Conservation (phyloP, 2,888 invertebrate genomes). For the Cacoxenus indagator region DNA sequence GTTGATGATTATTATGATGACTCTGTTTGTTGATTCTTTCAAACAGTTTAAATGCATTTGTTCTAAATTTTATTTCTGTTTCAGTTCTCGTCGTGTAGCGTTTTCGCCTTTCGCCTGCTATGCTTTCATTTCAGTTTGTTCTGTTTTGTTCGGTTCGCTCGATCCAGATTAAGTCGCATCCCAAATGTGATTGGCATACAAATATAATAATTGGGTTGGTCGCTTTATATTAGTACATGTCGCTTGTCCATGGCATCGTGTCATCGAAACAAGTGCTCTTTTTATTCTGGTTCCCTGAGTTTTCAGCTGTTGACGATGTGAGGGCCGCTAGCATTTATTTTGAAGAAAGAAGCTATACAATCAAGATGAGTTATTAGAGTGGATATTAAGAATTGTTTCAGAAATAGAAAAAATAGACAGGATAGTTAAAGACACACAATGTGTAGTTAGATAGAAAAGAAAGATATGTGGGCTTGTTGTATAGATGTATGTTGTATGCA, state of each 20-base stretch:
- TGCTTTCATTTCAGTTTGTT: conserved; percentile 1
- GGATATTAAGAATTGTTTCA: too few species aligned
- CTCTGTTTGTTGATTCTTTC: conserved; percentile 47
- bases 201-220: conserved; percentile 23
- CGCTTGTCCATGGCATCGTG: not conserved
- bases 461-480: too few species aligned
- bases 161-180: conserved; percentile 26
- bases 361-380: too few species aligned
- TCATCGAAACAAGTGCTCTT: conserved; percentile 1
- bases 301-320: conserved; percentile 1
- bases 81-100: too few species aligned
- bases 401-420: too few species aligned
- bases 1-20: conserved; percentile 50
- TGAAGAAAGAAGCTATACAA: too few species aligned
- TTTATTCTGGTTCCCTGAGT: not conserved
- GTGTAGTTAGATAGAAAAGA: too few species aligned
- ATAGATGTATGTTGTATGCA: too few species aligned
- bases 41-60: conserved; percentile 33
- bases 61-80: conserved; percentile 29
- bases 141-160: not conserved
- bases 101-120: not conserved
- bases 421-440: too few species aligned
- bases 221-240: conserved; percentile 19
- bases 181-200: conserved; percentile 23
- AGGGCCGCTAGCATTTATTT: too few species aligned